A percentile compares a stretch with the other conserved stretches of the same genome.
These are phyloP conservation scores for Anomalospiza imberbis DNA, from an alignment of 2,797 vertebrate species.

Conservation along the genomic window DNA sequence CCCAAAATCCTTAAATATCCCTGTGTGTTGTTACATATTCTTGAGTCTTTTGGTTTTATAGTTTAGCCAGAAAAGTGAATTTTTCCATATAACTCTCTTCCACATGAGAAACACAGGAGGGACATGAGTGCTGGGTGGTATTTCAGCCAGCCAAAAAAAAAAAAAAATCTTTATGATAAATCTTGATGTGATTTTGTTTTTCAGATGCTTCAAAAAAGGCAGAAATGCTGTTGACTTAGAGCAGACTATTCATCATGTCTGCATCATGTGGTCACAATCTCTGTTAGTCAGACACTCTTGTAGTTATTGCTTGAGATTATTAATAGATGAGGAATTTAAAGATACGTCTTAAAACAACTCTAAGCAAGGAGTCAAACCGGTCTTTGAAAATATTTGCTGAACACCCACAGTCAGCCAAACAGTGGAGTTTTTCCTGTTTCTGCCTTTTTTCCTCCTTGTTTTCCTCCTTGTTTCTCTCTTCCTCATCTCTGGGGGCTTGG, in stretches of 20 bases:
- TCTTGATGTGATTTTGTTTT: neutral
- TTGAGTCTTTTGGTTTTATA: neutral
- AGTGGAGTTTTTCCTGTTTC: neutral
- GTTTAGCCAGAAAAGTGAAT: neutral
- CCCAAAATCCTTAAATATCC: neutral
- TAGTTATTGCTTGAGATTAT: neutral
- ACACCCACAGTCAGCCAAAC: neutral
- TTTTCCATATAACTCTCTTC: neutral
- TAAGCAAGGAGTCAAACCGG: neutral
- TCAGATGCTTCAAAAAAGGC: neutral
- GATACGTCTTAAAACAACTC: neutral
- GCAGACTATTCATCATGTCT: neutral
- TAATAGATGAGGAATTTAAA: slow-evolving; percentile 23
- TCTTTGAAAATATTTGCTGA: neutral
- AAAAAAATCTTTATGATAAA: neutral
- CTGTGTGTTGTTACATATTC: neutral
- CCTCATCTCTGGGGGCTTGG: accelerated
- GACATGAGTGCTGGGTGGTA: neutral
- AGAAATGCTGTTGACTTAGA: neutral
- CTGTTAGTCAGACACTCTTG: neutral
- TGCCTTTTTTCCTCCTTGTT: neutral
- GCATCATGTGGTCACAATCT: neutral
- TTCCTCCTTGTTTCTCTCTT: neutral
- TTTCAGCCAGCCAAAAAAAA: neutral
- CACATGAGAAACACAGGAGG: neutral